Conservation (phyloP, 2,113 vertebrate species). For the Telmatochromis sp. region DNA sequence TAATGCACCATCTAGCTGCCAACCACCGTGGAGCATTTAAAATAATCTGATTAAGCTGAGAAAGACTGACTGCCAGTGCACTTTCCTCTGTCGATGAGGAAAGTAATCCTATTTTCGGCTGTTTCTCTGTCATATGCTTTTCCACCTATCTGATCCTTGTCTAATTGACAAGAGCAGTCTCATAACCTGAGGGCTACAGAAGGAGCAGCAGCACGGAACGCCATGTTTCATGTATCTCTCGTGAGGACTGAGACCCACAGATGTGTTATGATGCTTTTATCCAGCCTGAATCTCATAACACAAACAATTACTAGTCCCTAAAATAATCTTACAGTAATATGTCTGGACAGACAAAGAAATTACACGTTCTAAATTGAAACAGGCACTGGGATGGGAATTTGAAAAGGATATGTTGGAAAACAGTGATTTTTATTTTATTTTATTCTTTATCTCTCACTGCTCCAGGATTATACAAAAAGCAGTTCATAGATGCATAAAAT, state of each 20-base stretch:
- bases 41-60: constrained; percentile 54
- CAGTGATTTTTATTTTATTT: neutral
- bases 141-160: constrained; percentile 37
- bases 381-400: neutral
- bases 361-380: neutral
- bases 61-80: constrained; percentile 29
- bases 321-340: neutral
- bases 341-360: neutral
- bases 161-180: constrained; percentile 32
- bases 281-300: neutral
- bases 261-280: neutral
- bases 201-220: neutral
- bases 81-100: constrained; percentile 32
- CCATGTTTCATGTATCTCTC: neutral
- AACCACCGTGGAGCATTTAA: constrained; percentile 31
- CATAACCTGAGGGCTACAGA: neutral
- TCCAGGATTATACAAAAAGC: neutral
- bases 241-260: neutral
- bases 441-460: neutral
- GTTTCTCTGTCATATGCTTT: constrained; percentile 38
- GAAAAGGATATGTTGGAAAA: neutral
- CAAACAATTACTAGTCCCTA: neutral
- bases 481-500: neutral
- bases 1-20: constrained; percentile 28
- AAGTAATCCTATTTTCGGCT: constrained; percentile 59